Percentiles rank a stretch among this genome's conserved stretches.
These are phyloP conservation scores for Hydrozoanthus tunicans DNA, from an alignment of 64 coral and sea anemone genomes.

Conservation along the genomic window DNA sequence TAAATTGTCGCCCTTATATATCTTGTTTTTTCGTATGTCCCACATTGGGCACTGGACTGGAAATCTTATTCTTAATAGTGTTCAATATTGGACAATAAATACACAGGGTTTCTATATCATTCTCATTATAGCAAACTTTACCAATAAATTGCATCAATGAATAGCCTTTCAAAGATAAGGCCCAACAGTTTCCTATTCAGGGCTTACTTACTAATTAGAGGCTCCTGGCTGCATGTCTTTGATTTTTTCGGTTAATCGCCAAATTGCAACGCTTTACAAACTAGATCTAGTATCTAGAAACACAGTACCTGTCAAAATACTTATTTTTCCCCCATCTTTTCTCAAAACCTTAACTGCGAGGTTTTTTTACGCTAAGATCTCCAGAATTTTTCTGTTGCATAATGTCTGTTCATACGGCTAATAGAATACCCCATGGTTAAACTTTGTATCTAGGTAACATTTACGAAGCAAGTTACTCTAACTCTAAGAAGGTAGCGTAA, in stretches of 20 bases:
- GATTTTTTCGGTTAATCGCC: neutral
- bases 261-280: neutral
- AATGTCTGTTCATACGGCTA: neutral
- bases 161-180: slow-evolving; percentile 2
- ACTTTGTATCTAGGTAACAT: slow-evolving; percentile 11
- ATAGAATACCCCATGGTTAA: slow-evolving; percentile 1
- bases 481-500: neutral
- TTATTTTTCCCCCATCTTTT: too few relatives aligned
- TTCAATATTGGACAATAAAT: slow-evolving; percentile 23
- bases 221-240: neutral
- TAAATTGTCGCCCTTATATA: too few relatives aligned
- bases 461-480: neutral
- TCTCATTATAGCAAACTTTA: slow-evolving; percentile 40
- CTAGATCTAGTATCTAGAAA: too few relatives aligned
- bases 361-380: neutral
- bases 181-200: slow-evolving; percentile 8
- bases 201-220: neutral
- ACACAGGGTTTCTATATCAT: slow-evolving; percentile 31
- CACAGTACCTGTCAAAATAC: too few relatives aligned
- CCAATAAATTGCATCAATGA: slow-evolving; percentile 35
- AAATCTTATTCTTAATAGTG: neutral
- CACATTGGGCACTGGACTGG: neutral
- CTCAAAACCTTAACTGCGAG: neutral
- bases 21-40: neutral
- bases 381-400: neutral